Evolutionary conservation across 2,113 vertebrate genomes (phyloP).

Genomic region (Hemiprocne comata): DNA sequence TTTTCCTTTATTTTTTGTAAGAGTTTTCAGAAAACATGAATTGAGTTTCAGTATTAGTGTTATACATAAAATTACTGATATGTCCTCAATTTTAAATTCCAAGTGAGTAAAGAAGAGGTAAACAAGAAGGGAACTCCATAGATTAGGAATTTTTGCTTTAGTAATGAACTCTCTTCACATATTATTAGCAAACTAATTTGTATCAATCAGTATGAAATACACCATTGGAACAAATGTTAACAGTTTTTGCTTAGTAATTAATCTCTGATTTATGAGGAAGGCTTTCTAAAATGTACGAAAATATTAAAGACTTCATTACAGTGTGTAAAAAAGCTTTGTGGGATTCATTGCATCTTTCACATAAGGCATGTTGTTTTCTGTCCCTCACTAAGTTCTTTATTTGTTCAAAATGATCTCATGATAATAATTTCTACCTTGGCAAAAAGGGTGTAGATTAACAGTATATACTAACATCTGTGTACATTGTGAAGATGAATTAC

Average conservation of each 20-base stretch:
- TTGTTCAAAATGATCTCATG: conserved; percentile 11
- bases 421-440: conserved; percentile 10
- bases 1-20: not conserved
- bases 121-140: not conserved
- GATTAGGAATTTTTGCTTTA: not conserved
- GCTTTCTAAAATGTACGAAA: not conserved
- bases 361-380: conserved; percentile 1
- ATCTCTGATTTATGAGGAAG: not conserved
- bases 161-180: not conserved
- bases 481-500: not conserved
- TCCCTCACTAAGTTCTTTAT: conserved; percentile 2
- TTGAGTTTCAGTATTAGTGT: not conserved
- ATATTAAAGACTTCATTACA: not conserved
- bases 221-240: not conserved
- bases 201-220: not conserved
- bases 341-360: not conserved
- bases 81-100: not conserved
- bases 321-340: not conserved
- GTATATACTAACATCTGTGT: conserved; percentile 27
- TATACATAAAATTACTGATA: not conserved
- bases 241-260: not conserved
- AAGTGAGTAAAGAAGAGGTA: not conserved
- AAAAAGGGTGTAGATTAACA: not conserved
- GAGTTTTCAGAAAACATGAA: not conserved
- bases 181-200: not conserved